phyloP scores from a whole-genome alignment of 1,140 invertebrate species.

The Orchesella cincta region DNA sequence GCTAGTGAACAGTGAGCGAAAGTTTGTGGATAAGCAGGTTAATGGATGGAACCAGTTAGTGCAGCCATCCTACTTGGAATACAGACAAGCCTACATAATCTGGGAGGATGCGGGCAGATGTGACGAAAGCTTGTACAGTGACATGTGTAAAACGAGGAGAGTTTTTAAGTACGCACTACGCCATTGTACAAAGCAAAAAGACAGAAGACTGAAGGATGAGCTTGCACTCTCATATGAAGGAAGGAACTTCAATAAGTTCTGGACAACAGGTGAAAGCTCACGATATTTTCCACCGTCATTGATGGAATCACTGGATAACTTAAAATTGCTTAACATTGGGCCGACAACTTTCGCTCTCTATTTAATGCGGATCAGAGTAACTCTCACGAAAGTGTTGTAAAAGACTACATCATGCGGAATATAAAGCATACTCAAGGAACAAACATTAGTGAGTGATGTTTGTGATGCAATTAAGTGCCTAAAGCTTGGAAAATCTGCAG shows the following conservation, averaged over 20 bases:
- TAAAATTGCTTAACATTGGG: too few species aligned
- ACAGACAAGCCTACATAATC: neutral
- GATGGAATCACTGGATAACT: too few species aligned
- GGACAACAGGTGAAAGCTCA: neutral
- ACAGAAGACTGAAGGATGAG: neutral
- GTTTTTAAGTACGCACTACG: neutral
- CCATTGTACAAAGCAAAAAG: neutral
- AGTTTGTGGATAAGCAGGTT: neutral
- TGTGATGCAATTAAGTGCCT: too few species aligned
- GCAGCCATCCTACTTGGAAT: neutral
- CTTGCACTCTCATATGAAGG: neutral
- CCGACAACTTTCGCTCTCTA: too few species aligned
- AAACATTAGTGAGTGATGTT: too few species aligned
- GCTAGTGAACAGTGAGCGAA: too few species aligned
- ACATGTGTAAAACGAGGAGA: neutral
- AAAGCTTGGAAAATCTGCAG: neutral
- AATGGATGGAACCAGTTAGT: neutral
- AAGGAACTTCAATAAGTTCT: neutral
- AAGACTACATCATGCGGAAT: too few species aligned
- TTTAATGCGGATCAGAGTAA: too few species aligned
- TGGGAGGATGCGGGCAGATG: neutral
- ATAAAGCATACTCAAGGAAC: too few species aligned
- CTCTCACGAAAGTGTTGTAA: too few species aligned
- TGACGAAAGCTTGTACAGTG: neutral
- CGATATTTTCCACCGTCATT: too few species aligned